Conservation (phyloP, 2,888 invertebrate species). For the Phragmatobia fuliginosa region DNA sequence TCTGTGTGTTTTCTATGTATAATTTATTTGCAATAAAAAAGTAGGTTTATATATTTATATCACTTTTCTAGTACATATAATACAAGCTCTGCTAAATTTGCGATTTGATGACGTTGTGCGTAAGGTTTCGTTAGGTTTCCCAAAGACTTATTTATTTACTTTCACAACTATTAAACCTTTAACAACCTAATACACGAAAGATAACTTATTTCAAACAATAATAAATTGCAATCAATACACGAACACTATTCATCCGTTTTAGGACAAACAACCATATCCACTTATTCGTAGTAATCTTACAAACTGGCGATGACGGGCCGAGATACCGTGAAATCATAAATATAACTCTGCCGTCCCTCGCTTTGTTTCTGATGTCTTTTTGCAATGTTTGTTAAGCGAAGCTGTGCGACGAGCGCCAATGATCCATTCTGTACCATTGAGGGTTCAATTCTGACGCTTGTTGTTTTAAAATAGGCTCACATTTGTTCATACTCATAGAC, state of each 20-base stretch:
- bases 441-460: slow-evolving; percentile 12
- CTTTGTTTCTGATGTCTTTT: slow-evolving; percentile 49
- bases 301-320: slow-evolving; percentile 68
- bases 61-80: no score
- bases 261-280: slow-evolving; percentile 40
- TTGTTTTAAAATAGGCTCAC: slow-evolving; percentile 9
- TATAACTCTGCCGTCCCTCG: slow-evolving; percentile 63
- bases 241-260: neutral
- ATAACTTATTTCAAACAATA: neutral
- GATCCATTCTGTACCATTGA: slow-evolving; percentile 12
- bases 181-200: neutral
- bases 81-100: no score
- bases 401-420: slow-evolving; percentile 18
- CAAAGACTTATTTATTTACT: no score
- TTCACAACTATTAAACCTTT: neutral
- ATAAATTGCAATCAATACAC: neutral
- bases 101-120: no score
- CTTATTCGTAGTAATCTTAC: slow-evolving; percentile 46
- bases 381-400: slow-evolving; percentile 38
- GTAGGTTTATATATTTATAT: no score
- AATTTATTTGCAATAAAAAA: no score
- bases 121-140: no score
- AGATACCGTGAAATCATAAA: slow-evolving; percentile 81
- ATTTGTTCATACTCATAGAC: neutral
- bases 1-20: no score